These are phyloP conservation scores for Branchipolynoe longqiensis DNA, from an alignment of 2,888 invertebrate species.

Conservation along the genomic window DNA sequence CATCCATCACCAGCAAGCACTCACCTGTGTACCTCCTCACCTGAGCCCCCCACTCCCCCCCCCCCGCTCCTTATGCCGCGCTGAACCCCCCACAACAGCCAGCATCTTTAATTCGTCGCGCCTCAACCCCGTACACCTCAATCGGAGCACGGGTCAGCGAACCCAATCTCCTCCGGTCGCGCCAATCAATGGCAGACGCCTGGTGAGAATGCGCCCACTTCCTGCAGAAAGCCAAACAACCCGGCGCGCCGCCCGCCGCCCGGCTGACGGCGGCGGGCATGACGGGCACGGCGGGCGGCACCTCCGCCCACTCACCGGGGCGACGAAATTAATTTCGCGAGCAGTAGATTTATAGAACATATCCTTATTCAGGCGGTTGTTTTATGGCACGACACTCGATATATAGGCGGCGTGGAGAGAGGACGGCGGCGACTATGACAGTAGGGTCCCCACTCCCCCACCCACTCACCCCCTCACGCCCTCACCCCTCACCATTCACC, in stretches of 20 bases:
- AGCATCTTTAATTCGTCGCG: neutral
- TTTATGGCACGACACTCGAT: too few relatives aligned
- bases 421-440: too few relatives aligned
- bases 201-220: neutral
- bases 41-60: neutral
- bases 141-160: neutral
- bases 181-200: neutral
- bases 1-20: conserved; percentile 24
- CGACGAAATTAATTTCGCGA: neutral
- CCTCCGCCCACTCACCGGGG: neutral
- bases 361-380: too few relatives aligned
- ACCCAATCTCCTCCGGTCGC: conserved; percentile 5
- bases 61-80: neutral
- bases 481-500: too few relatives aligned
- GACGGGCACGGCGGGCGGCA: neutral
- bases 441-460: too few relatives aligned
- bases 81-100: neutral
- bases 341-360: too few relatives aligned
- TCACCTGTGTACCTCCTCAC: conserved; percentile 21
- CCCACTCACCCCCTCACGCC: too few relatives aligned
- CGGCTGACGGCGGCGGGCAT: too few relatives aligned
- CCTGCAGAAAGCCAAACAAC: neutral
- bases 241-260: too few relatives aligned
- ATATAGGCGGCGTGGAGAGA: too few relatives aligned
- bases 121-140: conserved; percentile 12